Evolutionary conservation across 1,140 invertebrate genomes (phyloP).

Genomic region (Globodera ellingtonae): DNA sequence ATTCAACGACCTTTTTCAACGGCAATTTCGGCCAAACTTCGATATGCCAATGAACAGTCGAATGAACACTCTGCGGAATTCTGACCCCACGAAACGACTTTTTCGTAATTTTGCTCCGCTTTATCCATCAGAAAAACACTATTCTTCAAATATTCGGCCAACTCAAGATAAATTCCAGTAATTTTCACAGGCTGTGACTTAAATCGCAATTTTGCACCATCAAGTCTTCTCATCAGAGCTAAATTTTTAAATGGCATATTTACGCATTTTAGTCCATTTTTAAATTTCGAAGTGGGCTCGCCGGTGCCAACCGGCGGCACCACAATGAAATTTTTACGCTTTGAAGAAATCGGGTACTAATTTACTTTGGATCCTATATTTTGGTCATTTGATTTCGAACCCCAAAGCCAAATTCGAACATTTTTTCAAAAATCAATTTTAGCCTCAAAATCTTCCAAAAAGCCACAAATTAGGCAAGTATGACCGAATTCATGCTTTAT

Average conservation of each 20-base stretch:
- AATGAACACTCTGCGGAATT: constrained; percentile 13
- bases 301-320: too few relatives aligned
- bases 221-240: constrained; percentile 22
- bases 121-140: background rate
- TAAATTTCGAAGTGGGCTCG: too few relatives aligned
- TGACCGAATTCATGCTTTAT: too few relatives aligned
- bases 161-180: constrained; percentile 20
- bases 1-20: constrained; percentile 7
- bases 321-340: too few relatives aligned
- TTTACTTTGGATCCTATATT: too few relatives aligned
- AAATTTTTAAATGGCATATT: background rate
- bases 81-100: constrained; percentile 22
- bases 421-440: too few relatives aligned
- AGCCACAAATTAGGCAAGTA: too few relatives aligned
- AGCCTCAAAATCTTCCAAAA: too few relatives aligned
- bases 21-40: constrained; percentile 26
- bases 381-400: too few relatives aligned
- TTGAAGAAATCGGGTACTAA: too few relatives aligned
- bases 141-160: constrained; percentile 28
- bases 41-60: constrained; percentile 28
- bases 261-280: background rate
- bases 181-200: constrained; percentile 19
- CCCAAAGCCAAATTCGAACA: too few relatives aligned
- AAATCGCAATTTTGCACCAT: constrained; percentile 16
- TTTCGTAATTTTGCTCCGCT: constrained; percentile 10